A percentile compares a stretch with the other conserved stretches of the same genome.
Conservation (phyloP, 2,113 vertebrate genomes). For the Phocoena phocoena region DNA sequence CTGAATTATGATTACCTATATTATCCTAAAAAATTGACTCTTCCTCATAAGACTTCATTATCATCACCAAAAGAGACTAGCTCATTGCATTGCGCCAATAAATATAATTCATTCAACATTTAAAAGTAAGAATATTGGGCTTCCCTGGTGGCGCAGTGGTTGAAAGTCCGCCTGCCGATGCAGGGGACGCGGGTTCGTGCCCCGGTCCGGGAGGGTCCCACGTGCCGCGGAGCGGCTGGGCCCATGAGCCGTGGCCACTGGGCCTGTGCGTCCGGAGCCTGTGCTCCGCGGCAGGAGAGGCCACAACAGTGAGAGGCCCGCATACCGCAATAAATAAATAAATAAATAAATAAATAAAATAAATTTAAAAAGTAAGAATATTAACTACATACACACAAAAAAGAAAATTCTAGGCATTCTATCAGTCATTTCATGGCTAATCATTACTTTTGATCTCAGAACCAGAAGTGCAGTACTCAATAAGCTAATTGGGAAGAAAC, state of each 20-base stretch:
- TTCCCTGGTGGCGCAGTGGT: too few species aligned
- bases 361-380: conserved; percentile 30
- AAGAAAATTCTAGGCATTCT: neutral
- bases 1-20: conserved; percentile 40
- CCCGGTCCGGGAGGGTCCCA: too few species aligned
- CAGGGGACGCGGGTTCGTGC: too few species aligned
- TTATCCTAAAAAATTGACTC: conserved; percentile 62
- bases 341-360: too few species aligned
- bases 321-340: too few species aligned
- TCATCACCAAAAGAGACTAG: conserved; percentile 60
- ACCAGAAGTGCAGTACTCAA: neutral
- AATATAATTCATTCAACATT: conserved; percentile 13
- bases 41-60: conserved; percentile 62
- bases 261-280: too few species aligned
- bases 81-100: conserved; percentile 25
- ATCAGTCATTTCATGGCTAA: neutral
- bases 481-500: conserved; percentile 12
- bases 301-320: too few species aligned
- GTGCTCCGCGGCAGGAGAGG: too few species aligned
- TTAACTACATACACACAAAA: conserved; percentile 47
- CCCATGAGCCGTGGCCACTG: too few species aligned
- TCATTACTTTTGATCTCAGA: conserved; percentile 31
- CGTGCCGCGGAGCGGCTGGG: too few species aligned
- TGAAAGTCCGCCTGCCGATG: too few species aligned
- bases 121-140: conserved; percentile 44